phyloP scores from a whole-genome alignment of 2,797 vertebrate genomes.

The Onychomys leucogaster region DNA sequence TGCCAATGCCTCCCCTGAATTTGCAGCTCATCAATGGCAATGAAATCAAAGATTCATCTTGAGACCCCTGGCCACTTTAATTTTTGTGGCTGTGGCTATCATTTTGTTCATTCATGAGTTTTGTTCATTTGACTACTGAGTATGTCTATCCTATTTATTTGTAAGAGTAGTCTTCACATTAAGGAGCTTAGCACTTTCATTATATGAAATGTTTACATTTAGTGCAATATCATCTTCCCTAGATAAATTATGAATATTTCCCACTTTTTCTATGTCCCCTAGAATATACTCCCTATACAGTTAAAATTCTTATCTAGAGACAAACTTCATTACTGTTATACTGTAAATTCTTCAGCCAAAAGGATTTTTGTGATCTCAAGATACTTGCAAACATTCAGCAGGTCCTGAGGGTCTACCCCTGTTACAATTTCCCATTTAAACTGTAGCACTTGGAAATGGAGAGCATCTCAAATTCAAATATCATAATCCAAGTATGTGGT shows the following conservation, averaged over 20 bases:
- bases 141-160: conserved; percentile 29
- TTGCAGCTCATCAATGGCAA: not conserved
- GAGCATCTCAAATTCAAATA: not conserved
- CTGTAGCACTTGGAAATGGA: not conserved
- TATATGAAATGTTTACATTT: not conserved
- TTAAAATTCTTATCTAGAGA: conserved; percentile 31
- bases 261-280: not conserved
- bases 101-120: not conserved
- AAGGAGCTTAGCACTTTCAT: conserved; percentile 5
- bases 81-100: not conserved
- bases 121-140: not conserved
- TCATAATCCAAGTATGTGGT: not conserved
- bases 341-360: conserved; percentile 47
- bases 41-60: not conserved
- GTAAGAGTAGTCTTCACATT: not conserved
- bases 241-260: not conserved
- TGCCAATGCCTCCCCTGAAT: not conserved
- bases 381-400: not conserved
- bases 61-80: not conserved
- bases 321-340: not conserved
- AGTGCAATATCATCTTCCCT: not conserved
- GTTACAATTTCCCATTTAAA: not conserved
- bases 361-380: conserved; percentile 4
- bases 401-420: not conserved
- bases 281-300: not conserved